phyloP scores from a whole-genome alignment of 2,113 vertebrate genomes.

The Scopus umbretta region DNA sequence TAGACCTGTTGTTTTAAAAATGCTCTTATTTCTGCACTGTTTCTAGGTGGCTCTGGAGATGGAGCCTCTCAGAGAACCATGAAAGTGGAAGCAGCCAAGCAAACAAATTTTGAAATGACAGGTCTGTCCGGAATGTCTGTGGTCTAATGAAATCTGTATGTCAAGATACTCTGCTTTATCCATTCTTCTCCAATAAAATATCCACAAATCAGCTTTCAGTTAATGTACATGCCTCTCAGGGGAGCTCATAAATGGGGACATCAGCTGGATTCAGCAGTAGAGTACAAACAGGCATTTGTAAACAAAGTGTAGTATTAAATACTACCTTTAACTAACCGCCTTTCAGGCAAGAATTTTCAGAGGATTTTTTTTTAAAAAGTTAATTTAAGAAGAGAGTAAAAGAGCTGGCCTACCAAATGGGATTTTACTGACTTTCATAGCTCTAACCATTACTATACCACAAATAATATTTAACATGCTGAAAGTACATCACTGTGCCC shows the following conservation, averaged over 20 bases:
- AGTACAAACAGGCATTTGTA: not conserved
- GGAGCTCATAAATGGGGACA: not conserved
- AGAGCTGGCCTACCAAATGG: not conserved
- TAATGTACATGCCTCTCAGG: not conserved
- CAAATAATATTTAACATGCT: not conserved
- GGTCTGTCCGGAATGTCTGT: not conserved
- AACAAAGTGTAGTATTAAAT: not conserved
- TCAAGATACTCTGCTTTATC: not conserved
- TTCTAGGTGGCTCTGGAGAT: not conserved
- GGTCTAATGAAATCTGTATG: conserved; percentile 49
- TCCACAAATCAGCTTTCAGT: conserved; percentile 39
- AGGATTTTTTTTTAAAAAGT: no score
- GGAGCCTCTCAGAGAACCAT: not conserved
- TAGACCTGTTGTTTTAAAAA: conserved; percentile 24
- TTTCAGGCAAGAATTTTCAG: not conserved
- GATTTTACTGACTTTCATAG: not conserved
- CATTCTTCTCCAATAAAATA: conserved; percentile 19
- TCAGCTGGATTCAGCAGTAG: not conserved
- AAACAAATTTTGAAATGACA: conserved; percentile 46
- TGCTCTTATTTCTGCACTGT: not conserved
- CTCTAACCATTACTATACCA: not conserved
- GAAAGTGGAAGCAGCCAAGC: conserved; percentile 1
- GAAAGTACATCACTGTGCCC: not conserved
- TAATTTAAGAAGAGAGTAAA: not conserved
- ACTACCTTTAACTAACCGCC: not conserved